Evolutionary conservation across 1,140 invertebrate genomes (phyloP).

Genomic region (Macrocentrus cingulum): DNA sequence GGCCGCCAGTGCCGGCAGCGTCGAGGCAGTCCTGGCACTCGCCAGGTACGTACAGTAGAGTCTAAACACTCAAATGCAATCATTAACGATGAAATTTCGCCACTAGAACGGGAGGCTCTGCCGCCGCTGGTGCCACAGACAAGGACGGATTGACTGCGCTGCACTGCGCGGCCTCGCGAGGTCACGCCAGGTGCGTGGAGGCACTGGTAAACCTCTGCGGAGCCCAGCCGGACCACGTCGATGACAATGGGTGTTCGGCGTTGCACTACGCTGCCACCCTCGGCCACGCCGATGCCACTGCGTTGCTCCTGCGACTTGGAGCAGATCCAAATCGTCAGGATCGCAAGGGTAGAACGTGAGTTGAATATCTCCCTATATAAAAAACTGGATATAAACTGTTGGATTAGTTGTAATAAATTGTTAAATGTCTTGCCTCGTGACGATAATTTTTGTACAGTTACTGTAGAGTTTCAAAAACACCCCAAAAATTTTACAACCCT

Average conservation of each 20-base stretch:
- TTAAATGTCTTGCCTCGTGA: too few relatives aligned
- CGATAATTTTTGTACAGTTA: too few relatives aligned
- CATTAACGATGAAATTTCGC: conserved; percentile 1
- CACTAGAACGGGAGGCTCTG: conserved; percentile 53
- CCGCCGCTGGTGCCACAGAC: conserved; percentile 51
- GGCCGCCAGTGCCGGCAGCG: conserved; percentile 94
- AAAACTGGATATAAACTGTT: too few relatives aligned
- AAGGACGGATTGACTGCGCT: conserved; percentile 84
- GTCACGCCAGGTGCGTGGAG: conserved; percentile 91
- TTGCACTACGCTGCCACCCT: conserved; percentile 95
- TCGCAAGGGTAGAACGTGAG: conserved; percentile 83
- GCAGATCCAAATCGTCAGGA: conserved; percentile 92
- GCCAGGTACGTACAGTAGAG: conserved; percentile 69
- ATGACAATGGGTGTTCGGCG: conserved; percentile 92
- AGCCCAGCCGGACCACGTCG: conserved; percentile 77
- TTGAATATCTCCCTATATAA: conserved; percentile 25
- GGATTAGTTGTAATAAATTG: too few relatives aligned
- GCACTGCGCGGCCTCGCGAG: conserved; percentile 94
- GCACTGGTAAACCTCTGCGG: conserved; percentile 86
- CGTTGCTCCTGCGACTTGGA: conserved; percentile 83
- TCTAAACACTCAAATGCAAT: conserved; percentile 3
- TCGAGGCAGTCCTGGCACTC: conserved; percentile 84
- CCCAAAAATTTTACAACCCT: too few relatives aligned
- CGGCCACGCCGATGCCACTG: conserved; percentile 91
- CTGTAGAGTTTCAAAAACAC: too few relatives aligned